A percentile compares a stretch with the other conserved stretches of the same genome.
Conservation (phyloP, 2,113 vertebrate genomes). For the Sander lucioperca region DNA sequence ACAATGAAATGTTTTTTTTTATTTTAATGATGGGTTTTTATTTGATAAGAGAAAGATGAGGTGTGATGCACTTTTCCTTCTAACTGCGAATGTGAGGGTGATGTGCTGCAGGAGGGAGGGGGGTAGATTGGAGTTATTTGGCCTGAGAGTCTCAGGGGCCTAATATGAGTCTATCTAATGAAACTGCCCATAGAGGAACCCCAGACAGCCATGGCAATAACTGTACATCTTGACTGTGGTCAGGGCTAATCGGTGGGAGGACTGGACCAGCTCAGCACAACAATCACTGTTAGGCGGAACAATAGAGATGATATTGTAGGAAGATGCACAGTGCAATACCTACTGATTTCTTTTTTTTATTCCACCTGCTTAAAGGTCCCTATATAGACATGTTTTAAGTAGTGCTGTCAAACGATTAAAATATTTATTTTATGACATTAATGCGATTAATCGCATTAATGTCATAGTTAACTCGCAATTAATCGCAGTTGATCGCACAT, state of each 20-base stretch:
- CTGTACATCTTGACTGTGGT: slow-evolving; percentile 78
- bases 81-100: no score
- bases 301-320: background rate
- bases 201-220: slow-evolving; percentile 76
- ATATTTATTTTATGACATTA: no score
- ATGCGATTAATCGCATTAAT: no score
- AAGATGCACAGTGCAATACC: background rate
- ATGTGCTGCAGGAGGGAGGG: background rate
- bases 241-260: slow-evolving; percentile 72
- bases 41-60: background rate
- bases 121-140: slow-evolving; percentile 9
- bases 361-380: background rate
- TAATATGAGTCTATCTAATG: slow-evolving; percentile 83
- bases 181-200: slow-evolving; percentile 81
- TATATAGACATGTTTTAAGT: background rate
- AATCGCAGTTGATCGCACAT: no score
- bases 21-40: background rate
- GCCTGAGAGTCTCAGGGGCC: slow-evolving; percentile 76
- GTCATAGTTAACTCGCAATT: no score
- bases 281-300: background rate
- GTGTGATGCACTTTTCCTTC: no score
- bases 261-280: slow-evolving; percentile 31
- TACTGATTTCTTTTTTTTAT: background rate
- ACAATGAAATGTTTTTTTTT: no score
- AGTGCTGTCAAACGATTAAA: no score